These are phyloP conservation scores for Pelodytes ibericus DNA, from an alignment of 2,797 vertebrate genomes.

Conservation along the genomic window DNA sequence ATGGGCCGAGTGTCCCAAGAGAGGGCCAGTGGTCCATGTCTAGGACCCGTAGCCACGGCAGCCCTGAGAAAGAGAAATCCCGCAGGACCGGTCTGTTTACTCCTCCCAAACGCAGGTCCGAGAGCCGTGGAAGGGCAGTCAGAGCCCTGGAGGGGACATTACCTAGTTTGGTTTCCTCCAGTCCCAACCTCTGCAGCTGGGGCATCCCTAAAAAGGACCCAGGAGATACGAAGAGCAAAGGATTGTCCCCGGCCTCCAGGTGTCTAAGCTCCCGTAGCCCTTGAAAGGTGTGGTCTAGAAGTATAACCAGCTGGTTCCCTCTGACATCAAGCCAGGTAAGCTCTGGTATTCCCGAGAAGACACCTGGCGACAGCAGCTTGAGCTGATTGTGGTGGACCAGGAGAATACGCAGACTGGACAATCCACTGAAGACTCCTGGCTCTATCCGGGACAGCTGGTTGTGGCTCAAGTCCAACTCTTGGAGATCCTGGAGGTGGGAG, in stretches of 20 bases:
- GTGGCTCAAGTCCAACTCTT: conserved; percentile 85
- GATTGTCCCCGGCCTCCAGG: conserved; percentile 84
- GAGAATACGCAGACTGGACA: conserved; percentile 78
- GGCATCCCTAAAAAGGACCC: conserved; percentile 82
- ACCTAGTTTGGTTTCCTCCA: conserved; percentile 87
- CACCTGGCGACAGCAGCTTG: conserved; percentile 82
- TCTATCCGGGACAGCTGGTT: conserved; percentile 69
- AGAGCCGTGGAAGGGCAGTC: conserved; percentile 79
- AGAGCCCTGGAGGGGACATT: conserved; percentile 81
- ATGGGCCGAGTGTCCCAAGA: conserved; percentile 75
- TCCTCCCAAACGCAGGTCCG: conserved; percentile 74
- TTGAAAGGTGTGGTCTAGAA: conserved; percentile 85
- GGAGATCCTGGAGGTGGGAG: conserved; percentile 75
- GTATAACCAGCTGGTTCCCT: conserved; percentile 87
- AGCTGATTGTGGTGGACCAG: conserved; percentile 80
- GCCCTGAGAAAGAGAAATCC: conserved; percentile 76
- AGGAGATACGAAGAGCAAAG: conserved; percentile 86
- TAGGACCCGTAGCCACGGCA: conserved; percentile 76
- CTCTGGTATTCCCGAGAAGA: conserved; percentile 79
- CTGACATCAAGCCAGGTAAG: conserved; percentile 82
- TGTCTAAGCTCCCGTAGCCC: conserved; percentile 78
- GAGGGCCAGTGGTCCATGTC: conserved; percentile 80
- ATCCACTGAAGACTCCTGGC: conserved; percentile 82
- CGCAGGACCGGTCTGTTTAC: conserved; percentile 77
- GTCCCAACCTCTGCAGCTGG: conserved; percentile 76